These are phyloP conservation scores for Mimas tiliae DNA, from an alignment of 2,888 invertebrate species.

Conservation along the genomic window DNA sequence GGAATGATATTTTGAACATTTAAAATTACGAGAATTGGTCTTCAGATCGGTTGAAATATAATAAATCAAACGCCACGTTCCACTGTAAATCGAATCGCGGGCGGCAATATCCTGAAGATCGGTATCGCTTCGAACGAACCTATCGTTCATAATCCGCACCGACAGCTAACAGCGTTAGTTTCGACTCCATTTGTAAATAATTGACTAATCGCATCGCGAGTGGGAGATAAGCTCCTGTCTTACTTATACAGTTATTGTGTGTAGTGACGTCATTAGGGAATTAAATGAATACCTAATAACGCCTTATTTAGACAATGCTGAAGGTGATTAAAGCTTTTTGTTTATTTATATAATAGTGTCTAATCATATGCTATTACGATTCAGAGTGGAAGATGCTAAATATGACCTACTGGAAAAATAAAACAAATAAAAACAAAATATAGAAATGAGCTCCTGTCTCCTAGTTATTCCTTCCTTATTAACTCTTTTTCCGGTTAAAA, in stretches of 20 bases:
- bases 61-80: conserved; percentile 42
- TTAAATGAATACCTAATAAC: not conserved
- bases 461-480: no score
- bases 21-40: no score
- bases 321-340: no score
- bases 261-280: not conserved
- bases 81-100: conserved; percentile 42
- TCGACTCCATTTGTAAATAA: conserved; percentile 33
- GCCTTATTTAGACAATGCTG: no score
- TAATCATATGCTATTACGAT: no score
- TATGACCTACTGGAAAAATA: no score
- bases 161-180: conserved; percentile 33
- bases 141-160: conserved; percentile 33
- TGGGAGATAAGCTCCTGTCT: conserved; percentile 10
- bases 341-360: no score
- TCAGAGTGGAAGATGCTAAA: no score
- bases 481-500: no score
- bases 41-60: conserved; percentile 34
- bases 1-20: no score
- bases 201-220: conserved; percentile 35
- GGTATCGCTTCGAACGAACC: conserved; percentile 28
- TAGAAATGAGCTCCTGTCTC: no score
- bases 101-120: conserved; percentile 41
- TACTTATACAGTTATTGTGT: not conserved
- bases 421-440: no score